A percentile compares a stretch with the other conserved stretches of the same genome.
phyloP scores from a whole-genome alignment of 2,113 vertebrate genomes.

The Crypturellus undulatus region DNA sequence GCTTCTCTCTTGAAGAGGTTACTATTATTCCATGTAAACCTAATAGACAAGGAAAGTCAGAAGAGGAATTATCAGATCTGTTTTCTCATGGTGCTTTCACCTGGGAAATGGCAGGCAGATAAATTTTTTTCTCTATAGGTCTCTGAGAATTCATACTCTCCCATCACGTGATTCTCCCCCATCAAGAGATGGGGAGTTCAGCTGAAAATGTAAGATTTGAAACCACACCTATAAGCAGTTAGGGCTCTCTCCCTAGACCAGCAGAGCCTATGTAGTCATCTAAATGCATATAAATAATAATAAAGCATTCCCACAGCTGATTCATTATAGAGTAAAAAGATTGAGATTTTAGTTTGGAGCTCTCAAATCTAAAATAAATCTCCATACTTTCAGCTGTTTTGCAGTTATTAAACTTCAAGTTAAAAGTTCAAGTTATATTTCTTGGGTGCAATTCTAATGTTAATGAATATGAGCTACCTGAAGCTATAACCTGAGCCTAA shows the following conservation, averaged over 20 bases:
- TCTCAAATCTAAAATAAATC: neutral
- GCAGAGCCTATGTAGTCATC: neutral
- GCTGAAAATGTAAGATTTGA: neutral
- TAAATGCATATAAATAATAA: neutral
- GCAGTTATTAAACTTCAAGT: neutral
- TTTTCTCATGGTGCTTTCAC: conserved; percentile 10
- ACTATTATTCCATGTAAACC: neutral
- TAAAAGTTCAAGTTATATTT: neutral
- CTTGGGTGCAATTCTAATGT: neutral
- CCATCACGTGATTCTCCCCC: too few relatives aligned
- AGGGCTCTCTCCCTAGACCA: neutral
- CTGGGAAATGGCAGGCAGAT: neutral
- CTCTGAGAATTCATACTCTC: neutral
- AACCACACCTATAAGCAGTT: neutral
- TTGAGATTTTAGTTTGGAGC: neutral
- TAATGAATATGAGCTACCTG: neutral
- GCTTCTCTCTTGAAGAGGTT: conserved; percentile 1
- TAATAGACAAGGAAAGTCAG: neutral
- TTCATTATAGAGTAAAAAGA: neutral
- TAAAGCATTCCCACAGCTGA: neutral
- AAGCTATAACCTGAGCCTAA: neutral
- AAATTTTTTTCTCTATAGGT: rapidly evolving
- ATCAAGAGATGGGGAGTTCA: neutral
- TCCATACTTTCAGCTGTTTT: neutral
- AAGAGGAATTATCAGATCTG: neutral